Evolutionary conservation across 2,888 invertebrate species (phyloP), one percentile per base, ranked within the genome.

Genomic region (Opisthograptis luteolata): DNA sequence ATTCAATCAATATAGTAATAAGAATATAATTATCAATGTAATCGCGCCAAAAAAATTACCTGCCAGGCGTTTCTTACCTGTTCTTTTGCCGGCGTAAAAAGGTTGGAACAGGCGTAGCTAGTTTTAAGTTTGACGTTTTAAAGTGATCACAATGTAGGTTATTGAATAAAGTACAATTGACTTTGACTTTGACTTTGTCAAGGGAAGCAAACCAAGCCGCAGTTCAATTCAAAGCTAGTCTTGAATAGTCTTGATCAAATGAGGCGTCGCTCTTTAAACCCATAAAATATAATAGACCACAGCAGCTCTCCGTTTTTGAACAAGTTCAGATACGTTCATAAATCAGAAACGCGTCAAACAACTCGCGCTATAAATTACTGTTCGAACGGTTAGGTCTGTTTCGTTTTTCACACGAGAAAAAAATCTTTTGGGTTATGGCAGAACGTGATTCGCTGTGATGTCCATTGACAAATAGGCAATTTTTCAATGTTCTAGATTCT

Each of bases 341-440:
- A 86, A 83, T 86, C 86, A 81, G 74, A 35, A 49, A 53, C 68
- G 68, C 81, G 85, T 83, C 86, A 82, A 84, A 84, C 76, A 73
- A 71, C 62, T 70, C 70, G 62, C 67, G 73, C 66, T 69, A 85
- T 83, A 83, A 83, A 84, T 86, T 76, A 79, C 80, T 59, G 66
- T 68, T 60, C 67, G 68, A 68, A 62, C 64, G 64, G 49, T 56
- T 56, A 55, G 62, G 64, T 65, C 62, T 69, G 71, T 68, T 68
- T 64, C 60, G 57, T 58, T 62, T 59, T 53, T 60, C 54, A 45
- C 61, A 57, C 48, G 56, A 58, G 36, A 62, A 71, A 68, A 66
- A 34, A 59, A 59, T 44, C 53, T 62, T 47, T 42, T 41, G 46
- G 39, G 44, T 44, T 51, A 51, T 40, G 40, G 35, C 27, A 27